Percentiles rank a stretch among this genome's conserved stretches.
phyloP scores from a whole-genome alignment of 2,113 vertebrate genomes.

The Hypanus sabinus region DNA sequence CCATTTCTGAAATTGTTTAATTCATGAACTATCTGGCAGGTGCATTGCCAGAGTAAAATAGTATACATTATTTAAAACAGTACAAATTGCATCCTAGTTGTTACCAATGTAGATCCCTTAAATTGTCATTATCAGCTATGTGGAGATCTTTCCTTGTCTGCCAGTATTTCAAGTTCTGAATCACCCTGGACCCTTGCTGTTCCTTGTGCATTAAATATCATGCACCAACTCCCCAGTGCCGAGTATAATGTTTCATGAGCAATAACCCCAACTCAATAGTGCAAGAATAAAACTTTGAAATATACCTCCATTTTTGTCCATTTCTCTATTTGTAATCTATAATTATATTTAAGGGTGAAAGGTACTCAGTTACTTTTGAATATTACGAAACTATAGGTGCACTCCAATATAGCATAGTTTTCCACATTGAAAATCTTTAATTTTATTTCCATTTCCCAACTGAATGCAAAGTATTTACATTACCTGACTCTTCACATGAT shows the following conservation, averaged over 20 bases:
- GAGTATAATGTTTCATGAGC: too few species aligned
- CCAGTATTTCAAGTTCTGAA: not conserved
- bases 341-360: not conserved
- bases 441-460: not conserved
- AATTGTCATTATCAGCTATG: not conserved
- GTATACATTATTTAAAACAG: not conserved
- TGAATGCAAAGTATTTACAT: not conserved
- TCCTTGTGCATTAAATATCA: not conserved
- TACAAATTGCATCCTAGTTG: not conserved
- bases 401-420: not conserved
- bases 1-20: not conserved
- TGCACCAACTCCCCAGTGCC: not conserved
- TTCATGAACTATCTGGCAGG: not conserved
- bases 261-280: not conserved
- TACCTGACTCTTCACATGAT: not conserved
- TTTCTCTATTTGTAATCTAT: not conserved
- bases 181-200: not conserved
- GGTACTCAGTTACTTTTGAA: not conserved
- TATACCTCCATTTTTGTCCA: not conserved
- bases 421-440: not conserved
- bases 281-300: not conserved
- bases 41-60: too few species aligned
- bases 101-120: not conserved
- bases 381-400: not conserved
- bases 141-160: not conserved